phyloP scores from a whole-genome alignment of 2,888 invertebrate genomes.

The Drosophila buzzatii region DNA sequence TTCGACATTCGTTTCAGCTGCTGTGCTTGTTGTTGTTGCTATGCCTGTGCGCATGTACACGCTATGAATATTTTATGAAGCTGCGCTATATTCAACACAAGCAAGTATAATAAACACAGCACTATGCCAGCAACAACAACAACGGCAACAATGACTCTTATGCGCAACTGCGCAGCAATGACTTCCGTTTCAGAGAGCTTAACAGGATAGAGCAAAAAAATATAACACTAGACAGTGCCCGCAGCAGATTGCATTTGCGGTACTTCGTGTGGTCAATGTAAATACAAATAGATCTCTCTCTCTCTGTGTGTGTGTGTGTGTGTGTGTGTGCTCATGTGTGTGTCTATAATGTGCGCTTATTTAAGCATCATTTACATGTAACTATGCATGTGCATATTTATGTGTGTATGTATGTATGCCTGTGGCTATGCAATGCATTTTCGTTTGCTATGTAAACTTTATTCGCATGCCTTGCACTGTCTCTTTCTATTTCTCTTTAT shows the following conservation, averaged over 20 bases:
- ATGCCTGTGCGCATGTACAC: conserved; percentile 59
- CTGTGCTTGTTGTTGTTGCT: conserved; percentile 32
- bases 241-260: conserved; percentile 72
- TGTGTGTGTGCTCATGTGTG: not conserved
- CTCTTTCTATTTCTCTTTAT: conserved; percentile 10
- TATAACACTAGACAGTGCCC: conserved; percentile 49
- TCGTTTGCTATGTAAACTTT: conserved; percentile 32
- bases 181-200: conserved; percentile 61
- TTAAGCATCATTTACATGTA: conserved; percentile 54
- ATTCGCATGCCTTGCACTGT: conserved; percentile 52
- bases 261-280: conserved; percentile 58
- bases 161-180: conserved; percentile 70
- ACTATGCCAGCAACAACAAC: conserved; percentile 36
- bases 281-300: conserved; percentile 39
- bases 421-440: conserved; percentile 43
- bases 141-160: conserved; percentile 48
- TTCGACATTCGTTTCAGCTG: conserved; percentile 45
- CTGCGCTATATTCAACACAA: conserved; percentile 52
- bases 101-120: conserved; percentile 49
- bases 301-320: not conserved
- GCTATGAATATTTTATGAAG: conserved; percentile 76
- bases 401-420: conserved; percentile 11
- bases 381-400: conserved; percentile 17
- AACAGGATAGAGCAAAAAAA: not conserved
- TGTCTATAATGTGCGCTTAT: conserved; percentile 40